Base-by-base conservation (phyloP, 2,888 invertebrate species). In the Drosophila monieri region DNA sequence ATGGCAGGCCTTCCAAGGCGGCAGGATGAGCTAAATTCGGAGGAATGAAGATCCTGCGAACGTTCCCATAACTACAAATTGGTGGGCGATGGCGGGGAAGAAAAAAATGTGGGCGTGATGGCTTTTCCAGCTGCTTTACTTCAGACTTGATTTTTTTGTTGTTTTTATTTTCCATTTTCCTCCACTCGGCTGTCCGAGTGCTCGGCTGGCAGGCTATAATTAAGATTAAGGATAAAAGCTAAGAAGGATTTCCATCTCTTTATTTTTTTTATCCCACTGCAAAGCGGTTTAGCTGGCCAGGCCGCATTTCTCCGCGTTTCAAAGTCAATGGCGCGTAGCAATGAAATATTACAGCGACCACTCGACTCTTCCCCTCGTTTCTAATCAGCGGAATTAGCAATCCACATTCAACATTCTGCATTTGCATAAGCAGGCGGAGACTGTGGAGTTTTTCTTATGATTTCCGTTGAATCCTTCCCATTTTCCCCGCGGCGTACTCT, bases 221-320 rank as follows among this genome's bases (percentile, higher is more conserved):
- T 90, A 90, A 90, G 90, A 90, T 90, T 89, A 90, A 89, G 90
- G 89, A 89, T 89, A 89, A 88, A 86, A 80, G 86, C 87, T 86
- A 89, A 89, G 89, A 80, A 88, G 89, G 90, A 90, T 90, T 89
- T 89, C 79, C 89, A 80, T 60, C 39, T 41, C 15, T 39, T 9
- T 39, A 39, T 14, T 39, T 39, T 39, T 39, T 41, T 41, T 41
- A 27, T 37, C 27, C 52, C 56, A 51, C 27, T 52, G 61, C 53
- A 80, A 85, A 88, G 88, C 88, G 84, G 80, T 88, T 88, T 85
- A 85, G 73, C 61, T 80, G 65, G 58, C 62, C 59, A 58, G 67
- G 66, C 68, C 65, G 44, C 80, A 66, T 60, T 67, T 51, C 59
- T 14, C 60, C 32, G 57, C 69, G 69, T 74, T 71, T 64, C 67